Percentiles rank a stretch among this genome's conserved stretches.
Conservation (phyloP, 2,113 vertebrate genomes). For the Sinocyclocheilus rhinocerous region DNA sequence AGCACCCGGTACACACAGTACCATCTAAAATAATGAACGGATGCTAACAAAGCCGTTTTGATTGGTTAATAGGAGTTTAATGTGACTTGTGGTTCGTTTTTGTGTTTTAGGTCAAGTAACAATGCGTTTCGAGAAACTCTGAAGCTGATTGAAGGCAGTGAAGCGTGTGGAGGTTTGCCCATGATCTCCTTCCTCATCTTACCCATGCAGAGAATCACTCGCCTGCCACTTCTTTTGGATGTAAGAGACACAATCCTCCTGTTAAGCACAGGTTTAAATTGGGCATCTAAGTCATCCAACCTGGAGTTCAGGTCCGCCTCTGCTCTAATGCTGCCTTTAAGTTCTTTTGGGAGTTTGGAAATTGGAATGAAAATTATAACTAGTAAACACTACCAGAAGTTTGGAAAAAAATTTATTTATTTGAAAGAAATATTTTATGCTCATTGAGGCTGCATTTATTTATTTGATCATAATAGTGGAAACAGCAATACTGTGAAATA, state of each 20-base stretch:
- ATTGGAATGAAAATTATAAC: too few relatives aligned
- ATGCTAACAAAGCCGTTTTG: background rate
- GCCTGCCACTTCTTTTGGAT: constrained; percentile 91
- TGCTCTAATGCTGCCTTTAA: too few relatives aligned
- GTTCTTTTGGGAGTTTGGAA: too few relatives aligned
- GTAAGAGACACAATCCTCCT: constrained; percentile 72
- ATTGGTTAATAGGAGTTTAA: background rate
- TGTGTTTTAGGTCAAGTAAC: constrained; percentile 77
- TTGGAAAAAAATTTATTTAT: too few relatives aligned
- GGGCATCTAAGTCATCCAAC: background rate
- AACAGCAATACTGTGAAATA: too few relatives aligned
- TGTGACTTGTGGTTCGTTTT: constrained; percentile 1
- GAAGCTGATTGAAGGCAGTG: constrained; percentile 83
- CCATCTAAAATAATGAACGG: background rate
- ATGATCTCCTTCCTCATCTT: constrained; percentile 97
- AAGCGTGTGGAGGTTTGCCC: constrained; percentile 86
- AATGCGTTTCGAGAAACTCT: constrained; percentile 84
- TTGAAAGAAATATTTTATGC: too few relatives aligned
- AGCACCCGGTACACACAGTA: constrained; percentile 59
- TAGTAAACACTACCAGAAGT: too few relatives aligned
- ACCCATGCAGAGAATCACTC: constrained; percentile 96
- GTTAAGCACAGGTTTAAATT: background rate
- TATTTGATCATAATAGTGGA: too few relatives aligned
- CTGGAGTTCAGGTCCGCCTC: too few relatives aligned
- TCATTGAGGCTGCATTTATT: too few relatives aligned